phyloP scores from a whole-genome alignment of 1,140 invertebrate genomes.

The Popillia japonica region DNA sequence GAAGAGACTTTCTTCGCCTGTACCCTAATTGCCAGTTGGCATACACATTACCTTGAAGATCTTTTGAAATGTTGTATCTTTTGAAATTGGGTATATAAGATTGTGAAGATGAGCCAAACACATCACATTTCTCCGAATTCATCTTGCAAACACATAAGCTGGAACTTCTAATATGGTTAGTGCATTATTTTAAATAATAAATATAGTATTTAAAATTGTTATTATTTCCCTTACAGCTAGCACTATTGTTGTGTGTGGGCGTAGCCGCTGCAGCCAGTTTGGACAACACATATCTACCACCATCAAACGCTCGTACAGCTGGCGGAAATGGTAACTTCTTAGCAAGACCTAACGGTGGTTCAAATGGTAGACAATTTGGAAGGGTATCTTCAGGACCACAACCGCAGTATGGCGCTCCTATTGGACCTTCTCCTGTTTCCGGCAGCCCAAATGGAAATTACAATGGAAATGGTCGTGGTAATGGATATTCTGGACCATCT shows the following conservation, averaged over 20 bases:
- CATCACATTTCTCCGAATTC: not conserved
- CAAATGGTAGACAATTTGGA: not conserved
- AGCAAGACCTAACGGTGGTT: not conserved
- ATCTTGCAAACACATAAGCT: not conserved
- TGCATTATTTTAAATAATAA: not conserved
- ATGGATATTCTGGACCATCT: not conserved
- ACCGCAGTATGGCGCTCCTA: not conserved
- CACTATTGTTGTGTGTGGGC: not conserved
- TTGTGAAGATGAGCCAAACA: not conserved
- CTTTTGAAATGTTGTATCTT: not conserved
- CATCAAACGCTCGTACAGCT: not conserved
- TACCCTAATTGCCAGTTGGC: not conserved
- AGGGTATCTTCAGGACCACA: too few relatives aligned
- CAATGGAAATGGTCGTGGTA: not conserved
- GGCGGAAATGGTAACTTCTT: constrained; percentile 35
- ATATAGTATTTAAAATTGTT: not conserved
- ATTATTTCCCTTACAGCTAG: constrained; percentile 7
- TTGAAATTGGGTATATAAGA: not conserved
- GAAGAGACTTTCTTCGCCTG: not conserved
- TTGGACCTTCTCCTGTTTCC: not conserved
- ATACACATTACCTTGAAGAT: not conserved
- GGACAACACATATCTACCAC: constrained; percentile 34
- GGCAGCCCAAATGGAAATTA: not conserved
- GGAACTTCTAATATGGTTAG: not conserved
- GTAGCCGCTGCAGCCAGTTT: not conserved